Evolutionary conservation across 2,113 vertebrate genomes (phyloP).

Genomic region (Protobothrops flavoviridis): DNA sequence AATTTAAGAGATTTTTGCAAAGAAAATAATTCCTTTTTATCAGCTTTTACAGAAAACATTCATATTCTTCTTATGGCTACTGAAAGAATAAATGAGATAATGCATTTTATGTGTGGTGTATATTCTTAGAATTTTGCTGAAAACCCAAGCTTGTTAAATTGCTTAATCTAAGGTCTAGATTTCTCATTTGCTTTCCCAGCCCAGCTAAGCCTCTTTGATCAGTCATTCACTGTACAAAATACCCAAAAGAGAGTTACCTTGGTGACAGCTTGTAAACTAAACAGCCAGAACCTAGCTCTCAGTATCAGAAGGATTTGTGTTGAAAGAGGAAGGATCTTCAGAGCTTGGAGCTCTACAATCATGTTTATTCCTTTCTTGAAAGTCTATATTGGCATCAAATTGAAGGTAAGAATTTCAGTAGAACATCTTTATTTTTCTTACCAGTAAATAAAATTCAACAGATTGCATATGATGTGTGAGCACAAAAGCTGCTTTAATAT

Average conservation of each 20-base stretch:
- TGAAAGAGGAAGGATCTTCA: neutral
- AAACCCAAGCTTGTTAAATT: no score
- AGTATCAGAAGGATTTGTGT: neutral
- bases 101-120: neutral
- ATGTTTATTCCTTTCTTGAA: neutral
- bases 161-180: neutral
- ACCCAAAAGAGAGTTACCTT: constrained; percentile 50
- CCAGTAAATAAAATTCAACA: neutral
- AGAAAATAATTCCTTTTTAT: neutral
- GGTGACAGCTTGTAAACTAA: constrained; percentile 66
- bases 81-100: neutral
- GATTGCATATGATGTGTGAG: neutral
- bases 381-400: neutral
- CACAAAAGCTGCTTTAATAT: neutral
- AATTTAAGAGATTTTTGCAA: neutral
- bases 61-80: neutral
- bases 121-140: neutral
- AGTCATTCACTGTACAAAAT: constrained; percentile 37
- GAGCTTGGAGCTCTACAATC: neutral
- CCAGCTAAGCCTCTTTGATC: constrained; percentile 22
- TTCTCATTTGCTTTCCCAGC: constrained; percentile 28
- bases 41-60: neutral
- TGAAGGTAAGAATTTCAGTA: constrained; percentile 54
- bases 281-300: constrained; percentile 6
- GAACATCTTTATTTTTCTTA: neutral